Percentiles rank a stretch among this genome's conserved stretches.
phyloP scores from a whole-genome alignment of 23 tunicate genomes.

The Halocynthia aurantium region DNA sequence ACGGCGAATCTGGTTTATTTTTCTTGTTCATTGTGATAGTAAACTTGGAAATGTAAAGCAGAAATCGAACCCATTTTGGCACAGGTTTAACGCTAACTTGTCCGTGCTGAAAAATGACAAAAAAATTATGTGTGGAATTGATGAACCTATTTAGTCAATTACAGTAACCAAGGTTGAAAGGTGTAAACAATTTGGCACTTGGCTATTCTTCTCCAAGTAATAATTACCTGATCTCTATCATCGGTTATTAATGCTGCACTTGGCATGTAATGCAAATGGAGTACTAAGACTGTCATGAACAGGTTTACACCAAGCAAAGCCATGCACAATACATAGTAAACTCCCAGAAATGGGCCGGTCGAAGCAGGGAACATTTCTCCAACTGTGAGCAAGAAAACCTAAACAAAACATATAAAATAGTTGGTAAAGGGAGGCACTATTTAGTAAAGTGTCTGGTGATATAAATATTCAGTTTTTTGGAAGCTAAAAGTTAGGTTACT shows the following conservation, averaged over 20 bases:
- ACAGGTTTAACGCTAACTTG: constrained; percentile 16
- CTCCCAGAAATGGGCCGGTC: constrained; percentile 77
- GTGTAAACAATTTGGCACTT: neutral
- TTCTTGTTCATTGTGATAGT: neutral
- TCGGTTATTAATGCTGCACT: constrained; percentile 20
- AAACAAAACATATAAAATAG: neutral
- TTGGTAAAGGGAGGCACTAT: too few relatives aligned
- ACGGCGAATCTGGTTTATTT: neutral
- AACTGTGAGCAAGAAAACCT: constrained; percentile 73
- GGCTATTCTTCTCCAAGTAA: too few relatives aligned
- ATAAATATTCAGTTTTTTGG: too few relatives aligned
- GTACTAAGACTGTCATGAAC: constrained; percentile 69
- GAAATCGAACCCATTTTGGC: constrained; percentile 40
- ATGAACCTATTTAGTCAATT: neutral
- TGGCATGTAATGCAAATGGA: constrained; percentile 74
- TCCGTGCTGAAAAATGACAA: constrained; percentile 22
- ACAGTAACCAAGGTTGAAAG: neutral
- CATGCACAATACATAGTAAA: constrained; percentile 80
- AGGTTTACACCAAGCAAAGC: constrained; percentile 67
- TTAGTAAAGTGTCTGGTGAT: too few relatives aligned
- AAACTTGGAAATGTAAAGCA: constrained; percentile 34
- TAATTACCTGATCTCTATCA: too few relatives aligned
- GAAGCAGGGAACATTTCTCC: constrained; percentile 96
- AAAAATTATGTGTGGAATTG: neutral
- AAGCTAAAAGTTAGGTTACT: too few relatives aligned